phyloP scores from a whole-genome alignment of 2,797 vertebrate genomes.

The Danio choprae region DNA sequence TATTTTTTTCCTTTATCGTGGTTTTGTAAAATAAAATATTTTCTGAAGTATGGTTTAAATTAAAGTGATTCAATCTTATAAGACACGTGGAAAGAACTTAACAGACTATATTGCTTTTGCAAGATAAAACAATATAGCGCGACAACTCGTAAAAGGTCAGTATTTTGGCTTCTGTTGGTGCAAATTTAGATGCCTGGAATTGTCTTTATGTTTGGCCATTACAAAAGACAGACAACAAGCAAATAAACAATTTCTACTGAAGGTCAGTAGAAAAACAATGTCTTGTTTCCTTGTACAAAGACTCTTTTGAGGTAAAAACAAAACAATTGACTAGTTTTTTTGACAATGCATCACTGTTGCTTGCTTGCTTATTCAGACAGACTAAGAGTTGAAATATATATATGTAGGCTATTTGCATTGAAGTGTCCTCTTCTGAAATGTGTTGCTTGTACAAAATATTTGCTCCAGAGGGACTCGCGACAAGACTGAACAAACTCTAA shows the following conservation, averaged over 20 bases:
- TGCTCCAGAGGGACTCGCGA: constrained; percentile 28
- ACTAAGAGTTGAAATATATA: constrained; percentile 23
- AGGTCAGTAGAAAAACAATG: constrained; percentile 9
- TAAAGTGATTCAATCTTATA: constrained; percentile 53
- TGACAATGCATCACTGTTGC: constrained; percentile 30
- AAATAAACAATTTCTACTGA: constrained; percentile 52
- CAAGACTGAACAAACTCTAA: constrained; percentile 49
- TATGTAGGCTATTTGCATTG: constrained; percentile 14
- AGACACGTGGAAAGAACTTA: constrained; percentile 54
- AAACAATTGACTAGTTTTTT: constrained; percentile 17
- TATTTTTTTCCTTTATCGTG: constrained; percentile 45
- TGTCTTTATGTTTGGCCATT: constrained; percentile 51
- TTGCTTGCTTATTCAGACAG: constrained; percentile 38
- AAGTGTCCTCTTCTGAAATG: constrained; percentile 25
- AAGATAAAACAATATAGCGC: constrained; percentile 60
- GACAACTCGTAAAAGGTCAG: constrained; percentile 42
- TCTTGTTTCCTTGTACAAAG: constrained; percentile 27
- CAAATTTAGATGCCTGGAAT: constrained; percentile 56
- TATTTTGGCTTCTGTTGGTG: constrained; percentile 60
- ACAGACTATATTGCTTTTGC: constrained; percentile 61
- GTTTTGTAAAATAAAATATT: constrained; percentile 56
- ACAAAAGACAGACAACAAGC: constrained; percentile 59
- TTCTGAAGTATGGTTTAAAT: constrained; percentile 59
- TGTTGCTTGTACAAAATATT: constrained; percentile 46
- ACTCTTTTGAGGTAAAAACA: constrained; percentile 47